These are phyloP conservation scores for Meandrina meandrites DNA, from an alignment of 92 coral and sea anemone genomes.

Conservation along the genomic window DNA sequence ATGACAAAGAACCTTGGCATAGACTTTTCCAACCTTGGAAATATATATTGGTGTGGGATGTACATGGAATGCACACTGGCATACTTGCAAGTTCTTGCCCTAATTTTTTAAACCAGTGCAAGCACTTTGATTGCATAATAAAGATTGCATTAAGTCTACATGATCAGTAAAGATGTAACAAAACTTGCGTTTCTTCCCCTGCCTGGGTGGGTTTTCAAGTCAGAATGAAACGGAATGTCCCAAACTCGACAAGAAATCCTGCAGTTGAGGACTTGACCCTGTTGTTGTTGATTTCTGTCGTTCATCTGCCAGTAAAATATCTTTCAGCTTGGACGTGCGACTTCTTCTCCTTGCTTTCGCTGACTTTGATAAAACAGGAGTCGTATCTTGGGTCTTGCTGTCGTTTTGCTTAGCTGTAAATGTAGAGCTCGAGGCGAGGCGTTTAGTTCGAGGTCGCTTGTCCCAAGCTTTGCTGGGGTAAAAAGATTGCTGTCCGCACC, in stretches of 20 bases:
- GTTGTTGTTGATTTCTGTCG: slow-evolving; percentile 8
- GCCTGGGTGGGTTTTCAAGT: not conserved
- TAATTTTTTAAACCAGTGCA: too few relatives aligned
- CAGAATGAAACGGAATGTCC: not conserved
- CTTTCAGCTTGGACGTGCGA: slow-evolving; percentile 16
- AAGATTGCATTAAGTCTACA: not conserved
- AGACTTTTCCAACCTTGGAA: too few relatives aligned
- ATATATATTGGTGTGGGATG: too few relatives aligned
- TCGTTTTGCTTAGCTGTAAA: slow-evolving; percentile 2
- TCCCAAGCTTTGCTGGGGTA: slow-evolving; percentile 13
- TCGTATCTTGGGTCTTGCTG: not conserved
- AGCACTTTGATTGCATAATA: not conserved
- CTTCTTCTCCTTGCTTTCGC: slow-evolving; percentile 19
- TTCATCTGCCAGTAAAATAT: slow-evolving; percentile 21
- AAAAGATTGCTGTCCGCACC: slow-evolving; percentile 27
- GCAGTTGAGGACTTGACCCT: slow-evolving; percentile 12
- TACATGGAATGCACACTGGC: too few relatives aligned
- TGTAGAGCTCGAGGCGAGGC: not conserved
- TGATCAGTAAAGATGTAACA: not conserved
- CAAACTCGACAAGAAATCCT: slow-evolving; percentile 47
- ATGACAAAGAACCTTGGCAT: too few relatives aligned
- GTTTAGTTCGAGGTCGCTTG: not conserved
- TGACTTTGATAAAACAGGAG: slow-evolving; percentile 27
- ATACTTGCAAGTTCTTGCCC: too few relatives aligned
- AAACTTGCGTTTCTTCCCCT: not conserved